Base-by-base conservation (phyloP, 2,888 invertebrate genomes). In the Frankliniella intonsa region DNA sequence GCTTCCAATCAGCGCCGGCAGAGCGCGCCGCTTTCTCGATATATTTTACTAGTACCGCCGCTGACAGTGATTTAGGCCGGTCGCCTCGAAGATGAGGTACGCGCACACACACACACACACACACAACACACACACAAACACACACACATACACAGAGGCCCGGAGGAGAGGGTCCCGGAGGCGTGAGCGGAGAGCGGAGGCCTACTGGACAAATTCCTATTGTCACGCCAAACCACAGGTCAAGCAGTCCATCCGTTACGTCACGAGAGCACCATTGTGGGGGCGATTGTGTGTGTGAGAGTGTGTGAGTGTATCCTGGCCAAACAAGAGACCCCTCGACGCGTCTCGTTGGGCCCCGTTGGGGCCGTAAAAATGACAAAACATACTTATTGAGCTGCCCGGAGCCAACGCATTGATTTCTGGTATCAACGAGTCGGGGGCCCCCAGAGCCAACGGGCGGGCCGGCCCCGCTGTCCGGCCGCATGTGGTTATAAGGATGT, bases 401-500 rank as follows among this genome's bases (percentile, higher is more conserved):
- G 69, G 69, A 76, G 69, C 69, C 69, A 76, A 76, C 25, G 69
- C 69, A 76, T 76, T 76, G 69, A 76, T 76, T 76, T 76, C 69
- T 76, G 69, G 69, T 76, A 76, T 76, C 69, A 76, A 76, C 69
- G 69, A 76, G 69, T 22, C 69, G 10, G 22, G 22, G 69, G 55
- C 55, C 5, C 17, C 5, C 17, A 19, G 5, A 55, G 38, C 38
- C 38, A 38, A 38, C 38, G 38, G 38, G 38, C 38, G 38, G 38
- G 38, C 38, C 3, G 38, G 38, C 38, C 3, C 38, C 38, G 38
- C 38, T 38, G 38, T 38, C 62, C 19, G 62, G 62, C 22, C 22
- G 22, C 69, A 25, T 76, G 69, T 76, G 69, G 69, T 76, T 76
- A 76, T 76, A 76, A 76, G 69, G 69, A 76, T 22, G 69, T 76